Percentiles rank a stretch among this genome's conserved stretches.
Evolutionary conservation across 2,888 invertebrate genomes (phyloP).

Genomic region (Caenorhabditis zanzibari): DNA sequence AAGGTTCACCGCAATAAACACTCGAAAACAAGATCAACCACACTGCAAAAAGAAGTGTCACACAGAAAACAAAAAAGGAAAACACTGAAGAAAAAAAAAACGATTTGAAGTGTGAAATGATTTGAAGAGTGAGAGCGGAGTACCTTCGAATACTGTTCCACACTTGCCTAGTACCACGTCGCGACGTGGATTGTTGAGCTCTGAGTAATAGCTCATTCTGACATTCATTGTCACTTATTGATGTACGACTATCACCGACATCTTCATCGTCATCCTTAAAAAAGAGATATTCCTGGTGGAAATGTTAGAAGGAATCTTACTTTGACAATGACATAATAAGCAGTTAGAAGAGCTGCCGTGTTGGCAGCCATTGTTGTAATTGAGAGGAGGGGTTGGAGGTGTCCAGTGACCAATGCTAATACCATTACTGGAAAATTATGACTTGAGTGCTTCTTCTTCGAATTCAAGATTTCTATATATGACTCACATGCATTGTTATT

Average conservation of each 20-base stretch:
- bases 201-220: constrained; percentile 68
- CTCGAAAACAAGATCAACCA: constrained; percentile 41
- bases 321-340: constrained; percentile 83
- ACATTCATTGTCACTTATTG: constrained; percentile 78
- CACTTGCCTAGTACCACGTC: constrained; percentile 71
- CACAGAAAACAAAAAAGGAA: constrained; percentile 8
- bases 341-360: constrained; percentile 81
- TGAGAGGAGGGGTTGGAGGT: constrained; percentile 81
- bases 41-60: constrained; percentile 19
- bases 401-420: constrained; percentile 79
- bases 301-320: constrained; percentile 19
- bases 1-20: constrained; percentile 63
- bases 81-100: neutral
- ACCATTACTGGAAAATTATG: constrained; percentile 76
- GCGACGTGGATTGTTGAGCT: constrained; percentile 69
- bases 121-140: constrained; percentile 19
- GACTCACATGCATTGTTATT: constrained; percentile 79
- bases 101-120: constrained; percentile 1
- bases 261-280: constrained; percentile 81
- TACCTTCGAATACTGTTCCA: constrained; percentile 70
- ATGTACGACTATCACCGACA: constrained; percentile 80
- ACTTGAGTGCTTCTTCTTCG: too few relatives aligned
- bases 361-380: constrained; percentile 82
- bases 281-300: neutral
- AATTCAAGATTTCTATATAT: too few relatives aligned